Conservation (phyloP, 2,113 vertebrate species). For the Indicator maculatus region DNA sequence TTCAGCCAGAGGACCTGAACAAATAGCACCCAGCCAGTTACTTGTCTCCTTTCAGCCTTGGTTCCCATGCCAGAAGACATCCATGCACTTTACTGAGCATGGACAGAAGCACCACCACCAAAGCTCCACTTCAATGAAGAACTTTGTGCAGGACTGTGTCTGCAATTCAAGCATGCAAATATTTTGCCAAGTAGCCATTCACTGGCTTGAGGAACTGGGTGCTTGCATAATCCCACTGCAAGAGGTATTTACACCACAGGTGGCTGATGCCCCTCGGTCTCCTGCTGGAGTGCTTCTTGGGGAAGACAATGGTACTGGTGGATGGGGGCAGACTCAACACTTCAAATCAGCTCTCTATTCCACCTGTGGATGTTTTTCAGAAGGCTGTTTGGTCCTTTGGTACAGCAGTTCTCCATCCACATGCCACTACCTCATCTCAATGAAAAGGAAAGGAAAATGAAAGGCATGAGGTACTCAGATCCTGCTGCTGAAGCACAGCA, state of each 20-base stretch:
- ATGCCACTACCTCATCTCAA: not conserved
- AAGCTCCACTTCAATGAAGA: not conserved
- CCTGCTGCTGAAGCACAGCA: not conserved
- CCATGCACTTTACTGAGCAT: rapidly evolving
- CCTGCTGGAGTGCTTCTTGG: not conserved
- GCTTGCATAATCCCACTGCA: not conserved
- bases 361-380: not conserved
- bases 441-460: not conserved
- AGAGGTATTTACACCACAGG: not conserved
- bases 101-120: not conserved
- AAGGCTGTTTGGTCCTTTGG: not conserved
- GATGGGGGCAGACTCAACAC: not conserved
- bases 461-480: not conserved
- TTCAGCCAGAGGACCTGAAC: not conserved
- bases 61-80: not conserved
- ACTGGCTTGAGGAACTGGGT: not conserved
- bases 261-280: not conserved
- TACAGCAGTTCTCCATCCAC: not conserved
- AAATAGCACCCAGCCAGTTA: not conserved
- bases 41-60: not conserved
- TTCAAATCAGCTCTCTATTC: not conserved
- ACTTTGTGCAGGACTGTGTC: not conserved
- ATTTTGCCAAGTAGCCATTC: not conserved
- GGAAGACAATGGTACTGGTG: too few species aligned
- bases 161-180: not conserved